Evolutionary conservation across 1,140 invertebrate genomes (phyloP), one percentile per base, ranked within the genome.

Genomic region (Drosophila albomicans): DNA sequence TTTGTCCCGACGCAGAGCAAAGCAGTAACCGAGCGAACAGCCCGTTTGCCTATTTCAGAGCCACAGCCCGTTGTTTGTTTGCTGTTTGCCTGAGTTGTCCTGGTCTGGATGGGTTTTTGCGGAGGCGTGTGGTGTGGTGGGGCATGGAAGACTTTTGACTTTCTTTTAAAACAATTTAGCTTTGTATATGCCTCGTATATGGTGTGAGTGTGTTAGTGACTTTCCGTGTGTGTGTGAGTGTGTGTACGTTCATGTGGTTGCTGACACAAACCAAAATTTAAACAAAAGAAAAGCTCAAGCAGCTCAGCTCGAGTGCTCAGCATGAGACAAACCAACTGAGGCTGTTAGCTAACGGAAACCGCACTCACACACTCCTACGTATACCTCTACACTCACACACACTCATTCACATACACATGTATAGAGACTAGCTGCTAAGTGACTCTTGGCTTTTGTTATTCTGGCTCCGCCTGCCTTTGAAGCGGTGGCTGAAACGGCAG

Each of bases 301-400:
- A 57, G 56, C 61, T 78, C 62, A 71, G 48, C 71, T 89, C 77
- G 49, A 78, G 67, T 79, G 77, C 73, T 82, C 85, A 79, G 79
- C 69, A 64, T 81, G 84, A 84, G 85, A 88, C 84, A 89, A 87
- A 80, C 66, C 77, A 84, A 75, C 71, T 81, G 66, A 73, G 78
- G 86, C 86, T 89, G 85, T 89, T 89, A 81, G 85, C 85, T 85
- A 89, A 89, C 85, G 85, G 85, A 89, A 89, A 89, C 85, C 85
- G 78, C 85, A 88, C 86, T 76, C 75, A 81, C 84, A 85, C 85
- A 74, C 72, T 48, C 52, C 56, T 63, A 75, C 57, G 59, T 65
- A 74, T 67, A 66, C 62, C 65, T 30, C 30, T 54, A 80, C 35
- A 80, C 52, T 56, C n/a, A 35, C 52, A 32, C 57, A 56, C 63